Evolutionary conservation across 1,140 invertebrate genomes (phyloP), one percentile per base, ranked within the genome.

Genomic region (Bombyx mori): DNA sequence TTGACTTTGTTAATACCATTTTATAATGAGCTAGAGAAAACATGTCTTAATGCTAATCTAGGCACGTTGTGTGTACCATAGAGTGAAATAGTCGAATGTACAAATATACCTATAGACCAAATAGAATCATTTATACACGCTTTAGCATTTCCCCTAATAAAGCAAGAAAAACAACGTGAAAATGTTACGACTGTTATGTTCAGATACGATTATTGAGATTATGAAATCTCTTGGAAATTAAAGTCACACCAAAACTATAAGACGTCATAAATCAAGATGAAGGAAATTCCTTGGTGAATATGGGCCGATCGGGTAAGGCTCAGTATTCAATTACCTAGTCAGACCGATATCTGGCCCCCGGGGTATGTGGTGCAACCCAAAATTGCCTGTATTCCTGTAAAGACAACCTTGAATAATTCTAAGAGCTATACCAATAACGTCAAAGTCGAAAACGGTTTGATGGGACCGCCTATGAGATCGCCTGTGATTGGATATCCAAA

Each of bases 261-360:
- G 45, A 45, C 10, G 57, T 42, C 54, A 56, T 54, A 62, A 58
- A 62, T 62, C 61, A 59, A 58, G 50, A 44, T 52, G 61, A 54
- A 26, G 7, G 12, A 52, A n/a, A 18, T 35, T 35, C 52, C 52
- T 44, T 43, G 22, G 12, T 51, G 76, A 72, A 79, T 77, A 66
- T 75, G 62, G 78, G 79, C 75, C 75, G 79, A 62, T 61, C 63
- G 60, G 60, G 63, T 63, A 52, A 65, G 51, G 54, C 61, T 63
- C 71, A 58, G 74, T 78, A 83, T 81, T 81, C 77, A 79, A 83
- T 83, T 81, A 81, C 68, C 64, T 55, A 71, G 69, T 70, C 71
- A 73, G 65, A 61, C 70, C 68, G 68, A 80, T 82, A 79, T 77
- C 74, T 72, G 66, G 72, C 78, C 73, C 62, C 60, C 62, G 59